These are phyloP conservation scores for Phasianus colchicus DNA, from an alignment of 2,113 vertebrate species.

Conservation along the genomic window DNA sequence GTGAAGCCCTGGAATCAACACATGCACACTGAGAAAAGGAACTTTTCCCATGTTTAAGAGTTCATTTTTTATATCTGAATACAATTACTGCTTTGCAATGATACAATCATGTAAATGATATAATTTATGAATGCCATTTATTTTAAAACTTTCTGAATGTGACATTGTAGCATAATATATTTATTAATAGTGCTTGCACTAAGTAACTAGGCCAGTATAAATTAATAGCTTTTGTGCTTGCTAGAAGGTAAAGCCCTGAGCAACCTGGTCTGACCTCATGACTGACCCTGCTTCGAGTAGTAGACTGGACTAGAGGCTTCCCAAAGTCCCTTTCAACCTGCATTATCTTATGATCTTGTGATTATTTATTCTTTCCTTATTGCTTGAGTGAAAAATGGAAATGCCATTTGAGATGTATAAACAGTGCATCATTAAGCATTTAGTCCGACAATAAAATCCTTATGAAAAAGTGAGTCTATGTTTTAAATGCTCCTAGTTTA, in stretches of 20 bases:
- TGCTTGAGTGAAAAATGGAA: neutral
- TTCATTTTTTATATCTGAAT: neutral
- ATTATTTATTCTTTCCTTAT: conserved; percentile 26
- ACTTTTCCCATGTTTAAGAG: neutral
- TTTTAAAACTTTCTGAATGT: neutral
- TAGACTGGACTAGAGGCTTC: neutral
- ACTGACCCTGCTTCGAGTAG: neutral
- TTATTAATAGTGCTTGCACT: neutral
- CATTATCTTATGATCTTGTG: neutral
- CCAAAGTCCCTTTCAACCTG: neutral
- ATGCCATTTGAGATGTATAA: neutral
- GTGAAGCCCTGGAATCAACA: conserved; percentile 82
- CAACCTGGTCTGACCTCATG: neutral
- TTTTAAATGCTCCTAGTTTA: neutral
- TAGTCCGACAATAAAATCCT: neutral
- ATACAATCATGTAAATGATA: neutral
- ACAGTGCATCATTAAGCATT: neutral
- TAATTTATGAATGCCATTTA: neutral
- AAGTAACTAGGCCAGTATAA: neutral
- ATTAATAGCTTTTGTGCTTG: neutral
- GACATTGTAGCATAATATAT: neutral
- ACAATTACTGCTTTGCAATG: neutral
- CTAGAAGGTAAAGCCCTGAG: neutral
- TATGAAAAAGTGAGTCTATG: neutral
- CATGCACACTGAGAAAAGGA: neutral